Evolutionary conservation across 2,888 invertebrate genomes (phyloP), one percentile per base, ranked within the genome.

Genomic region (Yponomeuta sedellus): DNA sequence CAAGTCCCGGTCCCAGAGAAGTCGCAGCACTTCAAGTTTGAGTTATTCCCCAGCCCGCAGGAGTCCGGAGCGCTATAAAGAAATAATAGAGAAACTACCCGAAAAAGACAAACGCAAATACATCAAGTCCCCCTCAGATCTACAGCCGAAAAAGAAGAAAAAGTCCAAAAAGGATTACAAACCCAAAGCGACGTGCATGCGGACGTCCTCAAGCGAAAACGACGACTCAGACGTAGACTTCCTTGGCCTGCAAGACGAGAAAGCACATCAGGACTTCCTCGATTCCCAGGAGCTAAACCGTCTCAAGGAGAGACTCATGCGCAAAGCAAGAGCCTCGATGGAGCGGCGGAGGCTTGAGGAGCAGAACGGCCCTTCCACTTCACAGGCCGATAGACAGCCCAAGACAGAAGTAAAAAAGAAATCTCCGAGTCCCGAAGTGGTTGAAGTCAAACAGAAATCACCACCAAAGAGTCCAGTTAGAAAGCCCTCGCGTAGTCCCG

Each of bases 41-140:
- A 95, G 94, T 72, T 95, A 95, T 73, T 95, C 95, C 0, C 95
- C 95, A 0, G 93, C 94, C 0, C 89, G 93, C 2, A 91, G 94
- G 19, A 93, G 94, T 80, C 94, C 95, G 0, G 95, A 95, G 73
- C 91, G 94, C 0, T 95, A 95, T 76, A 92, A 90, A 34, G 94
- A 95, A 69, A 93, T 94, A 59, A 84, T 94, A 52, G 93, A 93
- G 65, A 91, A 87, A 69, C 76, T 92, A 61, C 92, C 92, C 0
- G 93, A 92, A 68, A 92, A 92, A 73, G 92, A 92, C 70, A 89
- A 91, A 71, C 86, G 91, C 58, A 89, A 91, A 77, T 91, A 92
- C 71, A 87, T 88, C 39, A 84, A 83, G 70, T 86, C 88, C 0
- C 87, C 90, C 1, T 89, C 90, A 0, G 85, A 86, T 64, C 71